Evolutionary conservation across 2,797 vertebrate species (phyloP).

Genomic region (Lagocephalus sceleratus): DNA sequence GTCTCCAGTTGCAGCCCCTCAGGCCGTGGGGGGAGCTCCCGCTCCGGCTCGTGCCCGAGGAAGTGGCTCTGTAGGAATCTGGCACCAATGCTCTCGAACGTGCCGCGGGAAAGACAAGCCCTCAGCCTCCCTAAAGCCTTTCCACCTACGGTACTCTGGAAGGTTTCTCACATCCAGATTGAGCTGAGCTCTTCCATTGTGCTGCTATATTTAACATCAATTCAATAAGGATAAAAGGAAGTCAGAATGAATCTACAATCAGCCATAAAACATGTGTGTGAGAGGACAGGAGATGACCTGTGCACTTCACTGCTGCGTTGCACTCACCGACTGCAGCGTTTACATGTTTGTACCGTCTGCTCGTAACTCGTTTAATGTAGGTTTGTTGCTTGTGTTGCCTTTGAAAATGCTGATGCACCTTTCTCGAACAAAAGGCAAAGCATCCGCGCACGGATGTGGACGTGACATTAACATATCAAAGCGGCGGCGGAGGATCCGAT

Average conservation of each 20-base stretch:
- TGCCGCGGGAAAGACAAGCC: constrained; percentile 1
- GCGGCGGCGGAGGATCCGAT: background rate
- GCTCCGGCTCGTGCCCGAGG: constrained; percentile 31
- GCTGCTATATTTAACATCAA: background rate
- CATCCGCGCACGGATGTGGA: background rate
- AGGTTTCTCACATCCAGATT: no score
- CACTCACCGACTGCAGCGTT: no score
- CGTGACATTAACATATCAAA: background rate
- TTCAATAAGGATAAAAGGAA: background rate
- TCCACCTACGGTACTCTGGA: no score
- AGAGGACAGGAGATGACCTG: background rate
- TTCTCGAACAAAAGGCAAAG: background rate
- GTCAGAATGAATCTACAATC: constrained; percentile 1
- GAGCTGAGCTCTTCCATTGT: no score
- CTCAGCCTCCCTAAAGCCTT: no score
- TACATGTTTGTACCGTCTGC: background rate
- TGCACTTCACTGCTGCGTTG: no score
- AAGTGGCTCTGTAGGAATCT: constrained; percentile 16
- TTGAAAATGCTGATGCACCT: background rate
- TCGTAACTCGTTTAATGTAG: background rate
- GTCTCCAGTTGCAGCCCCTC: constrained; percentile 68
- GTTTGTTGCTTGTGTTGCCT: background rate
- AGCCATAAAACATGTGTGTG: background rate
- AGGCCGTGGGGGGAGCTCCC: constrained; percentile 49
- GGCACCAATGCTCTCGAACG: constrained; percentile 7